Percentiles rank a stretch among this genome's conserved stretches.
Conservation (phyloP, 2,888 invertebrate genomes). For the Amblyteles armatorius region DNA sequence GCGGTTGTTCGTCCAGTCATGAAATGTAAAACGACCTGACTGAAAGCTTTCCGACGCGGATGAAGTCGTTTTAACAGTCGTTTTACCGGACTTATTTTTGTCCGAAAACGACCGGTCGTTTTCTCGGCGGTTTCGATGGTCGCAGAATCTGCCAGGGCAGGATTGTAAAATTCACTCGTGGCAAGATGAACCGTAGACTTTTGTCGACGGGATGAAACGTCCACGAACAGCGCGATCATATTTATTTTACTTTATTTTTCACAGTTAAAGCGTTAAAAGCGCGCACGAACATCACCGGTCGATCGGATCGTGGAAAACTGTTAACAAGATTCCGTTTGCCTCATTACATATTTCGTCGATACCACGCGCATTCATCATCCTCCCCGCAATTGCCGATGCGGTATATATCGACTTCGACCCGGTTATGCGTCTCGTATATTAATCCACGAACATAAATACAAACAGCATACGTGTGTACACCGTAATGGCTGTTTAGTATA, state of each 20-base stretch:
- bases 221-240: too few species aligned
- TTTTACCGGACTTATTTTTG: too few species aligned
- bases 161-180: too few species aligned
- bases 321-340: constrained; percentile 42
- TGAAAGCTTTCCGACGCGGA: too few species aligned
- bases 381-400: constrained; percentile 37
- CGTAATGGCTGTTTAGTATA: constrained; percentile 7
- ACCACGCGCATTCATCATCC: constrained; percentile 40
- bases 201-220: too few species aligned
- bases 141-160: too few species aligned
- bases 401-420: constrained; percentile 19
- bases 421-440: constrained; percentile 37
- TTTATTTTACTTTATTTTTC: neutral
- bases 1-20: too few species aligned
- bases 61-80: too few species aligned
- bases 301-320: constrained; percentile 23
- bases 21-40: too few species aligned
- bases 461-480: neutral
- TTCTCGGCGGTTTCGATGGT: too few species aligned
- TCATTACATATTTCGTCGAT: constrained; percentile 51
- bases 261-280: neutral
- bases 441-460: constrained; percentile 23
- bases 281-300: neutral
- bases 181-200: too few species aligned
- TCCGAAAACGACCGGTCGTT: too few species aligned